phyloP scores from a whole-genome alignment of 2,113 vertebrate genomes.

The Cinclus cinclus region DNA sequence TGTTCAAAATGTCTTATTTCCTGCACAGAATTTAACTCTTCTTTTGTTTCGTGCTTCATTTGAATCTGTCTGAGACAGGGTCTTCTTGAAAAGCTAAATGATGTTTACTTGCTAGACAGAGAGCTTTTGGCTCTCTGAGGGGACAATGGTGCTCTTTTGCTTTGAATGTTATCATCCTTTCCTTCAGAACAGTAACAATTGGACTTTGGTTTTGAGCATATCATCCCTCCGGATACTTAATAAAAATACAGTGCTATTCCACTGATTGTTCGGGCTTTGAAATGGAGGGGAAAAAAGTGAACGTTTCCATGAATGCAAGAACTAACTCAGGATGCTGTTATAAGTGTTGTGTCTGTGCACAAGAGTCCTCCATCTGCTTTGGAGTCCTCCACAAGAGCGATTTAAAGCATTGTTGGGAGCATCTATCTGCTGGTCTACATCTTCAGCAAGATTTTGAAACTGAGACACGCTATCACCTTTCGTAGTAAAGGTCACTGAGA shows the following conservation, averaged over 20 bases:
- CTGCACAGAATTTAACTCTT: background rate
- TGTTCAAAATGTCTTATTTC: background rate
- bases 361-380: background rate
- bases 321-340: background rate
- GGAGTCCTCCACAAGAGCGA: background rate
- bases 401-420: background rate
- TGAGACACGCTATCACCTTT: background rate
- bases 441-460: background rate
- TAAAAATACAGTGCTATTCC: background rate
- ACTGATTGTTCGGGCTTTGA: background rate
- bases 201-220: background rate
- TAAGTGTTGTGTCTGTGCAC: background rate
- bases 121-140: background rate
- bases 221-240: background rate
- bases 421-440: background rate
- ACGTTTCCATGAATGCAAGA: background rate
- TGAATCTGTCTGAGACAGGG: background rate
- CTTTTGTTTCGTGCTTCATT: background rate
- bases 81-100: background rate
- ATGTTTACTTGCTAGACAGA: background rate
- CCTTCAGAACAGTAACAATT: background rate
- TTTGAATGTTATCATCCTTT: background rate
- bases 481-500: background rate
- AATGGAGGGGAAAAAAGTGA: accelerated
- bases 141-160: background rate